Conservation (phyloP, 2,113 vertebrate genomes). For the Xiphophorus maculatus region DNA sequence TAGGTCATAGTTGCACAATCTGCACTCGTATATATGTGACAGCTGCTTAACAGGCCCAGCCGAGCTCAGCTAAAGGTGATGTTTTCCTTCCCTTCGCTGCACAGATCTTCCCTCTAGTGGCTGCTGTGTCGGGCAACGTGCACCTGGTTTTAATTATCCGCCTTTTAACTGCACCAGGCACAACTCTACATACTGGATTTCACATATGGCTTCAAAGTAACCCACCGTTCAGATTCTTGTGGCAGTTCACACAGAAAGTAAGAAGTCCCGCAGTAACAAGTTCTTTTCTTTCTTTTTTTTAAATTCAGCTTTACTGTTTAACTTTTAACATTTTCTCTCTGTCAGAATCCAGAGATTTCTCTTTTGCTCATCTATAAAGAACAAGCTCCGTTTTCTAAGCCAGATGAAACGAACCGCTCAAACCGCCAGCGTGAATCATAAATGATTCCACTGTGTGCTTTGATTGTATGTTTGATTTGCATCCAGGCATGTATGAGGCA, state of each 20-base stretch:
- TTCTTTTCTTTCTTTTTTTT: not conserved
- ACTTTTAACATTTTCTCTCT: conserved; percentile 43
- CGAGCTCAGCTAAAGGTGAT: not conserved
- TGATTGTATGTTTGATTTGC: conserved; percentile 61
- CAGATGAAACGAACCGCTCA: conserved; percentile 60
- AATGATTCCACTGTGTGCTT: conserved; percentile 51
- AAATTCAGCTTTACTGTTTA: conserved; percentile 22
- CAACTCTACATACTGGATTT: conserved; percentile 42
- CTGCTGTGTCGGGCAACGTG: conserved; percentile 44
- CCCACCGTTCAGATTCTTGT: conserved; percentile 39
- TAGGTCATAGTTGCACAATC: not conserved
- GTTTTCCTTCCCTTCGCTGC: not conserved
- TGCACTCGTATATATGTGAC: not conserved
- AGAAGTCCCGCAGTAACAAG: conserved; percentile 20
- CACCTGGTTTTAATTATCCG: conserved; percentile 57
- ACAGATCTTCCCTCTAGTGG: conserved; percentile 20
- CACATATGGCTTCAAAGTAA: conserved; percentile 66
- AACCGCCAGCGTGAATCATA: conserved; percentile 54
- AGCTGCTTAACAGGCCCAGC: not conserved
- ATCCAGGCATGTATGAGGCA: conserved; percentile 51
- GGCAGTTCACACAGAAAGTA: not conserved
- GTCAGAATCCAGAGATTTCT: conserved; percentile 43
- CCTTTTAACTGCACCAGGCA: conserved; percentile 35
- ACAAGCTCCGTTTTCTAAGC: conserved; percentile 34
- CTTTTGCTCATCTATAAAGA: conserved; percentile 37